Percentiles rank a stretch among this genome's conserved stretches.
These are phyloP conservation scores for Aurelia sp. DNA, from an alignment of 30 jellyfish, hydroid and myxozoan genomes.

Conservation along the genomic window DNA sequence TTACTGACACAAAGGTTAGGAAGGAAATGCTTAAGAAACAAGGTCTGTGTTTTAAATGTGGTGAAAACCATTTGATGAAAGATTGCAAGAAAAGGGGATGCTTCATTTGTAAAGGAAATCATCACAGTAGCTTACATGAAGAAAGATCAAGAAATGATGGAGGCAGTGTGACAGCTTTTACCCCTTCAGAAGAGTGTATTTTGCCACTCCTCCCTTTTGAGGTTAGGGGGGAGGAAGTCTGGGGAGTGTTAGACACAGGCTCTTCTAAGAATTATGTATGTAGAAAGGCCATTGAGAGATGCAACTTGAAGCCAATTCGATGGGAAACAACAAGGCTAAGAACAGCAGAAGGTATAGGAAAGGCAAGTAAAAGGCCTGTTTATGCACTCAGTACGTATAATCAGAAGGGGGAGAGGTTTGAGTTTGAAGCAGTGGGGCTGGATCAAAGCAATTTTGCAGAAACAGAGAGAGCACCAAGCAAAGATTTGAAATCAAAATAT, in stretches of 20 bases:
- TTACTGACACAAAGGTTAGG: constrained; percentile 32
- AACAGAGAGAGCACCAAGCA: constrained; percentile 34
- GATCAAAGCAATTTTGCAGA: constrained; percentile 45
- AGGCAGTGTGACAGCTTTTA: too few species aligned
- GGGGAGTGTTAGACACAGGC: too few species aligned
- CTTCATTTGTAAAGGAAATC: constrained; percentile 60
- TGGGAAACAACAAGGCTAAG: too few species aligned
- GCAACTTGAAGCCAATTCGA: too few species aligned
- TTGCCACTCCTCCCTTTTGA: too few species aligned
- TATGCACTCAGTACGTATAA: constrained; percentile 29
- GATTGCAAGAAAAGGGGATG: constrained; percentile 54
- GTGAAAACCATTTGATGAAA: constrained; percentile 39
- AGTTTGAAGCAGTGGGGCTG: constrained; percentile 40
- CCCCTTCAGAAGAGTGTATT: too few species aligned
- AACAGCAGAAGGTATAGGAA: background rate
- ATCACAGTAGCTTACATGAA: constrained; percentile 59
- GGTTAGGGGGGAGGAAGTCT: too few species aligned
- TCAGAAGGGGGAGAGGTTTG: constrained; percentile 28
- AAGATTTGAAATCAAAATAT: constrained; percentile 43
- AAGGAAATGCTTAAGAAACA: constrained; percentile 41
- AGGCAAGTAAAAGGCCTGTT: constrained; percentile 32
- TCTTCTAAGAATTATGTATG: too few species aligned
- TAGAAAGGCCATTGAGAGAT: too few species aligned
- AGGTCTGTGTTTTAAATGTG: constrained; percentile 59
- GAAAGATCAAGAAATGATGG: constrained; percentile 39